Conservation (phyloP, 2,797 vertebrate species). For the Protosalanx chinensis region DNA sequence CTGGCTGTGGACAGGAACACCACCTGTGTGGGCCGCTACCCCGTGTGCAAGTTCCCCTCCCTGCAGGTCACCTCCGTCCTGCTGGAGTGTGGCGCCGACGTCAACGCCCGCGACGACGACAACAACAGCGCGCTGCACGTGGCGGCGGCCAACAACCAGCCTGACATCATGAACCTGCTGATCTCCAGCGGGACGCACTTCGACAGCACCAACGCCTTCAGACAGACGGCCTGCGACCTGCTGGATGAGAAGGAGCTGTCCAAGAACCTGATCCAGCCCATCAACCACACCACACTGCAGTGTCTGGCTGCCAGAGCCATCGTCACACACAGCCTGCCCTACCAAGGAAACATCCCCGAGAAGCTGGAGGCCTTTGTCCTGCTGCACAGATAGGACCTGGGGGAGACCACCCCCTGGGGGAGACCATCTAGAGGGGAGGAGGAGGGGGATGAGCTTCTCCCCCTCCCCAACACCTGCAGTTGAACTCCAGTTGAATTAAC, state of each 20-base stretch:
- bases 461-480: no score
- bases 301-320: slow-evolving; percentile 96
- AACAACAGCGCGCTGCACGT: slow-evolving; percentile 96
- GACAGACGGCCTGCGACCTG: slow-evolving; percentile 94
- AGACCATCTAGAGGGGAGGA: no score
- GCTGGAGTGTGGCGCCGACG: slow-evolving; percentile 93
- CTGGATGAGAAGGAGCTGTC: slow-evolving; percentile 95
- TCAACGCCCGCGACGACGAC: slow-evolving; percentile 90
- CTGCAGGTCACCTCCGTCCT: slow-evolving; percentile 91
- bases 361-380: slow-evolving; percentile 95
- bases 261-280: slow-evolving; percentile 95
- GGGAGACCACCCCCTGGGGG: neutral
- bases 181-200: slow-evolving; percentile 95
- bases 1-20: slow-evolving; percentile 96
- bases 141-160: slow-evolving; percentile 94
- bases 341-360: slow-evolving; percentile 90
- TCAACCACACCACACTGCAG: slow-evolving; percentile 97
- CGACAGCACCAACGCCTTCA: slow-evolving; percentile 91
- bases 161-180: slow-evolving; percentile 97
- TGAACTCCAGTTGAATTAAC: slow-evolving; percentile 17
- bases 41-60: slow-evolving; percentile 98
- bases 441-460: neutral
- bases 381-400: slow-evolving; percentile 90
- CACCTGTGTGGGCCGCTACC: slow-evolving; percentile 95
- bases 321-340: slow-evolving; percentile 85